These are phyloP conservation scores for Trachemys scripta DNA, from an alignment of 2,113 vertebrate genomes.

Conservation along the genomic window DNA sequence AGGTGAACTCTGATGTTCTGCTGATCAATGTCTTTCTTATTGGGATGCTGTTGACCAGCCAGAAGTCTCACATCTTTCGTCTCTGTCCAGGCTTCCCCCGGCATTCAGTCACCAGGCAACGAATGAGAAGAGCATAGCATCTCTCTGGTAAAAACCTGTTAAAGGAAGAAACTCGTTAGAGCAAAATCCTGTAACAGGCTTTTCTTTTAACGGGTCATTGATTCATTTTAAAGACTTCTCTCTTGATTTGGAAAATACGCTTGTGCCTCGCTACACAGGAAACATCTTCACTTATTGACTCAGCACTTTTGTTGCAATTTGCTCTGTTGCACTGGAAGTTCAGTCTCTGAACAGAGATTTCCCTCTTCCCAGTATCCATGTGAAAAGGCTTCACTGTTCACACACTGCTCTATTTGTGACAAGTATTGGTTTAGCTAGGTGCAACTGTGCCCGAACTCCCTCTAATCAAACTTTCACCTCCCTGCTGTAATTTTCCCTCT, in stretches of 20 bases:
- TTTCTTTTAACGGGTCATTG: background rate
- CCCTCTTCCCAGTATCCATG: background rate
- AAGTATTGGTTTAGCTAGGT: background rate
- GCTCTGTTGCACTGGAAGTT: background rate
- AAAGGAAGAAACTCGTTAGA: background rate
- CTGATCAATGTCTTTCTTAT: background rate
- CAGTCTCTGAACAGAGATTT: background rate
- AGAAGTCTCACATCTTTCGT: background rate
- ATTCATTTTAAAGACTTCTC: background rate
- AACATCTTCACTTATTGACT: background rate
- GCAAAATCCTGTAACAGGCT: fast-evolving
- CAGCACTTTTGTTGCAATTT: background rate
- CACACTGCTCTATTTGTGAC: background rate
- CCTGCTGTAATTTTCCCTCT: background rate
- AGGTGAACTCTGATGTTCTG: background rate
- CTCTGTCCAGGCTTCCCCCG: background rate
- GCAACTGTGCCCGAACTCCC: background rate
- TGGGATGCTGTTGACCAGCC: background rate
- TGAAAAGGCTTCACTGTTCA: background rate
- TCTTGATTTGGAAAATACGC: background rate
- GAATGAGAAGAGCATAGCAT: background rate
- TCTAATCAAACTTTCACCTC: background rate
- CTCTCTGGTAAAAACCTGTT: background rate
- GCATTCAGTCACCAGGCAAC: constrained; percentile 4
- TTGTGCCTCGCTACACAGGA: background rate